These are phyloP conservation scores for Chironomus riparius DNA, from an alignment of 2,888 invertebrate species.

Conservation along the genomic window DNA sequence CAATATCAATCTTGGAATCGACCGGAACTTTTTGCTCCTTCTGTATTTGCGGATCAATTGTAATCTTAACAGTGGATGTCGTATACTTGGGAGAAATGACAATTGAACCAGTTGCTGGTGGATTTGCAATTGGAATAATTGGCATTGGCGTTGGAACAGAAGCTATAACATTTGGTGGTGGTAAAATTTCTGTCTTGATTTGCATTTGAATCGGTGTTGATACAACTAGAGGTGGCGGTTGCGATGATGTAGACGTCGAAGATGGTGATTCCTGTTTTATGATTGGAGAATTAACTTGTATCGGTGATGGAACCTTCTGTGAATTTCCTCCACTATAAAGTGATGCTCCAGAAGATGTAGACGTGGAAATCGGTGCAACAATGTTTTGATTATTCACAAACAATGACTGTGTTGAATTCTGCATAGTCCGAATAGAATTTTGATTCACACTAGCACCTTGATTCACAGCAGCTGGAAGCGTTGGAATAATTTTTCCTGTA, in stretches of 20 bases:
- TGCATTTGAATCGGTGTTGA: slow-evolving; percentile 21
- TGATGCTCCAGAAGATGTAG: neutral
- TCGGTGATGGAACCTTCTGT: slow-evolving; percentile 4
- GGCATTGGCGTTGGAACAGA: neutral
- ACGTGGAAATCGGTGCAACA: neutral
- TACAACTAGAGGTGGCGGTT: slow-evolving; percentile 19
- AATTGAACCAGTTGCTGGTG: slow-evolving; percentile 12
- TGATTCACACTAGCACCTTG: slow-evolving; percentile 34
- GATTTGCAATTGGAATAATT: slow-evolving; percentile 30
- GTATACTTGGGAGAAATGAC: slow-evolving; percentile 21
- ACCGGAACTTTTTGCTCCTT: slow-evolving; percentile 29
- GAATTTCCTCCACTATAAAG: neutral
- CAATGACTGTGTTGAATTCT: slow-evolving; percentile 27
- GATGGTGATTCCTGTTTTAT: slow-evolving; percentile 13
- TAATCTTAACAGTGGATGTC: slow-evolving; percentile 5
- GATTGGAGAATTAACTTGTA: slow-evolving; percentile 18
- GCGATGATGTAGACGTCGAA: neutral
- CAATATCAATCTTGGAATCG: slow-evolving; percentile 31
- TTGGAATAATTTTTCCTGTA: slow-evolving; percentile 58
- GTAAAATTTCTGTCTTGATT: slow-evolving; percentile 18
- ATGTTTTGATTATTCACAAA: neutral
- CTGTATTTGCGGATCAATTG: neutral
- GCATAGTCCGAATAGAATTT: slow-evolving; percentile 29
- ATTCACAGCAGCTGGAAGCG: slow-evolving; percentile 41
- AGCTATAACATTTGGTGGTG: neutral